Evolutionary conservation across 2,113 vertebrate genomes (phyloP), one percentile per base, ranked within the genome.

Genomic region (Xenopus borealis): DNA sequence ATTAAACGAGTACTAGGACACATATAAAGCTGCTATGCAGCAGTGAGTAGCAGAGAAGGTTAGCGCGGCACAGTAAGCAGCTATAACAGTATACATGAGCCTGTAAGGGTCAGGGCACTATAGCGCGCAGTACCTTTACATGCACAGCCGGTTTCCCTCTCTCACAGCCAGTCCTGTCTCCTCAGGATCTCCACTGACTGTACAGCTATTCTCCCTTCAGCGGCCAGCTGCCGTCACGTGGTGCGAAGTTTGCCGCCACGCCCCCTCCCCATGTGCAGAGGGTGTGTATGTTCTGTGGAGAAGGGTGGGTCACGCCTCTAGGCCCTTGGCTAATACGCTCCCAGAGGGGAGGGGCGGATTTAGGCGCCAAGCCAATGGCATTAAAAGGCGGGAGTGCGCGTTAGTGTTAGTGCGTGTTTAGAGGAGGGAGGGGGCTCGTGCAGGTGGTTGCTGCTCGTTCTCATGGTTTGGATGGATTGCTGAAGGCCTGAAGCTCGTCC

Each of bases 241-340:
- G 65, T 50, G 1, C 10, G 11, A 68, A 62, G 53, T 75, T 59
- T 66, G 20, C 3, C 44, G 17, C 44, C 55, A 67, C 72, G 72
- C 72, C 72, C 72, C 72, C 64, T 75, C 65, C 45, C 72, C 72
- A 75, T 68, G 72, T 75, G 72, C 72, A 68, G n/a, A n/a, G 72
- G 72, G 66, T 75, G 72, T 74, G 72, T 73, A 58, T 20, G 72
- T 46, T 45, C 27, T 12, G 33, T 9, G 2, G 0, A n/a, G 44
- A 33, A 30, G 65, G 72, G 20, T 20, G 45, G 20, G 12, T 19
- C 10, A 3, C 2, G 20, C 19, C 9, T 6, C 8, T 14, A 17
- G 52, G 63, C 63, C 18, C 50, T 55, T 10, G 12, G 62, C 71
- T 62, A 64, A 72, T 65, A 13, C 45, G 63, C 7, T 64, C 13